These are phyloP conservation scores for Pelecanoides urinatrix DNA, from an alignment of 2,113 vertebrate genomes.

Conservation along the genomic window DNA sequence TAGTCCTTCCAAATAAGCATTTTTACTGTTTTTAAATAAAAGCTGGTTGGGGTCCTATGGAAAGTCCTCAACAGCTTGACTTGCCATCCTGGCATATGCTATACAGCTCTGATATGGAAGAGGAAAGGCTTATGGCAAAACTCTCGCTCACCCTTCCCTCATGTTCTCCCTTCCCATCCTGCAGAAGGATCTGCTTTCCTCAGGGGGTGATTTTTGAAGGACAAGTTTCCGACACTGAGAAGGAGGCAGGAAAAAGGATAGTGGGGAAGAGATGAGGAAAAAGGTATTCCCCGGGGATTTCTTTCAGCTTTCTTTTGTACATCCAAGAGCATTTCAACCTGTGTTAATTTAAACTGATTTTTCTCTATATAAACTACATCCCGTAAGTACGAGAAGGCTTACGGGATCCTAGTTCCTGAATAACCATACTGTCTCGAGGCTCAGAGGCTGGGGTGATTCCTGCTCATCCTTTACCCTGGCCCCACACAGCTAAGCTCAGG, in stretches of 20 bases:
- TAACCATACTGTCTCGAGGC: not conserved
- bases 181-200: constrained; percentile 8
- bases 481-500: not conserved
- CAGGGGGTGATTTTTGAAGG: constrained; percentile 8
- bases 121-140: not conserved
- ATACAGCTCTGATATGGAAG: not conserved
- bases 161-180: not conserved
- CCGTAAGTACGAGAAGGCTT: not conserved
- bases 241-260: not conserved
- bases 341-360: not conserved
- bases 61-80: not conserved
- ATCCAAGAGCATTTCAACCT: not conserved
- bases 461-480: not conserved
- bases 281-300: not conserved
- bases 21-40: constrained; percentile 3
- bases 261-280: not conserved
- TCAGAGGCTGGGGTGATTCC: not conserved
- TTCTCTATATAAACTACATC: not conserved
- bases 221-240: not conserved
- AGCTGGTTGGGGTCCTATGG: not conserved
- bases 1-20: not conserved
- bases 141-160: not conserved
- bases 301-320: not conserved
- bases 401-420: not conserved
- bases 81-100: not conserved